A percentile compares a stretch with the other conserved stretches of the same genome.
These are phyloP conservation scores for Clivina fossor DNA, from an alignment of 2,888 invertebrate species.

Conservation along the genomic window DNA sequence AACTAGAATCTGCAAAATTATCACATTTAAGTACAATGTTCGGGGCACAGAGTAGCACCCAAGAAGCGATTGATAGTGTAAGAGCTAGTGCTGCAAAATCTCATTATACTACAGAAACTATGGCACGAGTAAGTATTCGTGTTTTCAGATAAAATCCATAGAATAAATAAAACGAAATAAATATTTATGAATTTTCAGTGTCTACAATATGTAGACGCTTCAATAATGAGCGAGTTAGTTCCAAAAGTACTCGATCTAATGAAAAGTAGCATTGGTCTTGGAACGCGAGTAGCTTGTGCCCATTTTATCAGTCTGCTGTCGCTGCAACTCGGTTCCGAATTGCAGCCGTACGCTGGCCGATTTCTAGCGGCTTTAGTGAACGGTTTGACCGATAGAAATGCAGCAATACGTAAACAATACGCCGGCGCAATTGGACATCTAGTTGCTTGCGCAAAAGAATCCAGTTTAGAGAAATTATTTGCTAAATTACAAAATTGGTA, in stretches of 20 bases:
- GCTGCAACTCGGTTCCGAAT: conserved; percentile 55
- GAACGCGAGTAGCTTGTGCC: conserved; percentile 79
- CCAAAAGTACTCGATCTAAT: conserved; percentile 81
- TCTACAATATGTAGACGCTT: conserved; percentile 72
- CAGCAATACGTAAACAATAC: conserved; percentile 80
- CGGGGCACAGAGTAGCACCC: conserved; percentile 67
- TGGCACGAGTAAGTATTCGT: conserved; percentile 65
- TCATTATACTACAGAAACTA: conserved; percentile 86
- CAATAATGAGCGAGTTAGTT: conserved; percentile 75
- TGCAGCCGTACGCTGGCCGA: conserved; percentile 65
- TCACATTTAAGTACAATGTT: conserved; percentile 76
- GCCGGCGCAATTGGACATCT: conserved; percentile 84
- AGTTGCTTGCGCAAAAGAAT: conserved; percentile 77
- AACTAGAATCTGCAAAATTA: conserved; percentile 77
- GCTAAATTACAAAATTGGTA: conserved; percentile 66
- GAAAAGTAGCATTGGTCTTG: conserved; percentile 76
- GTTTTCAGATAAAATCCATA: too few relatives aligned
- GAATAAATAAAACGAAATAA: too few relatives aligned
- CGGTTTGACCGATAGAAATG: conserved; percentile 82
- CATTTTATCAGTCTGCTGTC: conserved; percentile 75
- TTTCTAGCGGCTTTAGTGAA: conserved; percentile 66
- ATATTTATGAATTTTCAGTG: conserved; percentile 53
- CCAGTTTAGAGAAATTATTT: conserved; percentile 67
- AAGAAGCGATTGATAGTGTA: conserved; percentile 77
- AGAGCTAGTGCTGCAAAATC: conserved; percentile 79